phyloP scores from a whole-genome alignment of 2,888 invertebrate species.

The Oscheius onirici region DNA sequence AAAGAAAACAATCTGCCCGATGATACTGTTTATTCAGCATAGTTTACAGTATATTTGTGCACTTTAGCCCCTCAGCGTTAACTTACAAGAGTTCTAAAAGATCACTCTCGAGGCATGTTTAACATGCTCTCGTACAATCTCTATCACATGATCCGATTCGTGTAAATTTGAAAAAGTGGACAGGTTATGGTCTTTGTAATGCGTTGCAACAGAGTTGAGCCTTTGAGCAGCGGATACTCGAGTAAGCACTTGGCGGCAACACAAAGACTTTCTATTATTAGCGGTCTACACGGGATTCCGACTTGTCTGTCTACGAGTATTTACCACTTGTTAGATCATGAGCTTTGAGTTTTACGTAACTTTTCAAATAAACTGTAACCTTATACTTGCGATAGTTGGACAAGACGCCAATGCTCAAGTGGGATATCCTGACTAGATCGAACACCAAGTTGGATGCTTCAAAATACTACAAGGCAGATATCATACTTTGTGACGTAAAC shows the following conservation, averaged over 20 bases:
- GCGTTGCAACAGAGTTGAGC: too few species aligned
- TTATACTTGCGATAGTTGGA: too few species aligned
- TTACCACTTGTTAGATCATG: too few species aligned
- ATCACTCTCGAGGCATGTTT: neutral
- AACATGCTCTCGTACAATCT: neutral
- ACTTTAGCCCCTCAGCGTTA: neutral
- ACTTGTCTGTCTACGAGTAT: neutral
- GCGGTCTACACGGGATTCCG: neutral
- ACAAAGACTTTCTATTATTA: slow-evolving; percentile 12
- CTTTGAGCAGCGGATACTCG: neutral
- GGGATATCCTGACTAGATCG: too few species aligned
- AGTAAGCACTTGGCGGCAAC: slow-evolving; percentile 20
- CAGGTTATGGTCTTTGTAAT: too few species aligned
- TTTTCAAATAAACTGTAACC: too few species aligned
- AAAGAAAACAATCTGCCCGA: neutral
- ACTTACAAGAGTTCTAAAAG: neutral
- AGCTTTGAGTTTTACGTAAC: too few species aligned
- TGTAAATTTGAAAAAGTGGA: too few species aligned
- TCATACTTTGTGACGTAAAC: too few species aligned
- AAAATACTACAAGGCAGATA: too few species aligned
- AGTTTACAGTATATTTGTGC: slow-evolving; percentile 7
- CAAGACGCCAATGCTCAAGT: too few species aligned
- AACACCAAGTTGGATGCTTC: too few species aligned
- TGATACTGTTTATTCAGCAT: neutral
- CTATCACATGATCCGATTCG: slow-evolving; percentile 4